Conservation (phyloP, 2,113 vertebrate species). For the Tachysurus vachellii region DNA sequence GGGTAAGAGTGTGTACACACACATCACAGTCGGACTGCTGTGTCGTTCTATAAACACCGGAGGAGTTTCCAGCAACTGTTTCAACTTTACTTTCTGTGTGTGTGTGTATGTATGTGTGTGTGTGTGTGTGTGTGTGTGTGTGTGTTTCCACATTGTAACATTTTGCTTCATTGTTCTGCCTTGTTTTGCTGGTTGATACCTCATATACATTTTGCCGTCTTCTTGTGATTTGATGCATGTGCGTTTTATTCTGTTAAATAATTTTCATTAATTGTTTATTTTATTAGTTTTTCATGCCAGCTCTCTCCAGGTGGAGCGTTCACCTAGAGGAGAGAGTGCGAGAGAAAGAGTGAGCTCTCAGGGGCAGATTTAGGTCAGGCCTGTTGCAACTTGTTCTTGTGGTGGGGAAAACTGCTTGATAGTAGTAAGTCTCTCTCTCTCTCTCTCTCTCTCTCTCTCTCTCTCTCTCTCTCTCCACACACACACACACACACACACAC, state of each 20-base stretch:
- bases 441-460: slow-evolving; percentile 17
- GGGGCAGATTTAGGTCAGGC: slow-evolving; percentile 51
- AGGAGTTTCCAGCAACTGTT: slow-evolving; percentile 40
- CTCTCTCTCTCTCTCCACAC: not conserved
- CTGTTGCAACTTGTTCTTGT: slow-evolving; percentile 46
- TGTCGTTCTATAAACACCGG: slow-evolving; percentile 32
- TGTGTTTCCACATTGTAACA: slow-evolving; percentile 15
- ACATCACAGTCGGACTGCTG: not conserved
- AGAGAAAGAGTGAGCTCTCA: slow-evolving; percentile 46
- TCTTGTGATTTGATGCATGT: not conserved
- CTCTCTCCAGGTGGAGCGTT: slow-evolving; percentile 34
- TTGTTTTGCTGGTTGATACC: not conserved
- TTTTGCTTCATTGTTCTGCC: not conserved
- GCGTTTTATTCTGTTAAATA: slow-evolving; percentile 26
- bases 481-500: not conserved
- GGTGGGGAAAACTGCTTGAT: slow-evolving; percentile 30
- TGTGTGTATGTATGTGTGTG: not conserved
- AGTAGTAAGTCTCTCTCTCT: not conserved
- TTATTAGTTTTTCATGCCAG: not conserved
- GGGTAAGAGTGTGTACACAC: slow-evolving; percentile 31
- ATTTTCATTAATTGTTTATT: slow-evolving; percentile 22
- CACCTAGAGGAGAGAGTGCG: slow-evolving; percentile 41
- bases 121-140: not conserved
- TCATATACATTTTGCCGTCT: not conserved
- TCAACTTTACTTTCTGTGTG: slow-evolving; percentile 29